Evolutionary conservation across 2,113 vertebrate genomes (phyloP), one percentile per base, ranked within the genome.

Genomic region (Corvus hawaiiensis): DNA sequence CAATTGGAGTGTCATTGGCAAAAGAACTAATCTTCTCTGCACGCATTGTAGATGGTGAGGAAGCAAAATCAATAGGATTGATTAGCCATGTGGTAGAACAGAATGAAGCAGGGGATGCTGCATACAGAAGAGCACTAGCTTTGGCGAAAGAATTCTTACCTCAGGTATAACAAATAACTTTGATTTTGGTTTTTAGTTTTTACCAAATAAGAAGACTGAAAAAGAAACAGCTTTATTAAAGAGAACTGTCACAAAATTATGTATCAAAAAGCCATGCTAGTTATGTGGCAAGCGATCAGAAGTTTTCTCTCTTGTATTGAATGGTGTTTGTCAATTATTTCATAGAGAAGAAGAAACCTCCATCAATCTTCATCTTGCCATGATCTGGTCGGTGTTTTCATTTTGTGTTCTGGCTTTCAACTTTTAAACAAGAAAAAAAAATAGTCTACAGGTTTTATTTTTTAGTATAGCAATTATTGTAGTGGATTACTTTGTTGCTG

Each of bases 11-110:
- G 69, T 98, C 99, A 56, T 81, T 98, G 51, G 99, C 99, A 54
- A 99, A 99, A 97, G 99, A 99, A 85, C 98, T 99, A 13, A 99
- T 99, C 90, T 99, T 99, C 91, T 98, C 99, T 15, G 99, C 98
- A 1, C 98, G 99, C 19, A 96, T 98, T 73, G 94, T 99, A 20
- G 99, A 99, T 58, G 99, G 99, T 22, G 92, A 97, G 3, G 99
- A 99, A 96, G 99, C 99, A 21, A 98, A 96, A 90, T 97, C 97
- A 5, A 95, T 99, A 71, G 98, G 99, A 39, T 98, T 99, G 44
- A 98, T 99, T 78, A 99, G 97, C 96, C 99, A 99, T 5, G 98
- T 98, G 3, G 98, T 99, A 71, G 98, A 99, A 79, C 99, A 99
- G 98, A 99, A 99, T 71, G 76, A 98, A 43, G 97, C 97, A 6